phyloP scores from a whole-genome alignment of 2,888 invertebrate species.

The Stenotaenia linearis region DNA sequence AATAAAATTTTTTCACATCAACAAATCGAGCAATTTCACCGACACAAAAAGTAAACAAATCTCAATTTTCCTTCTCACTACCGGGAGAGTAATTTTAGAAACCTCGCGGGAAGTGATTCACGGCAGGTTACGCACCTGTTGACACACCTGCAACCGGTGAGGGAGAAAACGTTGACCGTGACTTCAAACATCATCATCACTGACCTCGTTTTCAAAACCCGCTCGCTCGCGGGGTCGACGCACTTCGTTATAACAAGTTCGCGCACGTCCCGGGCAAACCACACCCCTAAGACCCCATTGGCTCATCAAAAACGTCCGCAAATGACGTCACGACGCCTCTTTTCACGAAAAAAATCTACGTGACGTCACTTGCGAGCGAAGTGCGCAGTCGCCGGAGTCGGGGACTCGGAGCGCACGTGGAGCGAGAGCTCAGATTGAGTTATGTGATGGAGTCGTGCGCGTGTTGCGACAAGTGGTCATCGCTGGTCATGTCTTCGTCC shows the following conservation, averaged over 20 bases:
- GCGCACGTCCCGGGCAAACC: neutral
- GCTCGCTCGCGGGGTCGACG: neutral
- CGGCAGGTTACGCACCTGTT: neutral
- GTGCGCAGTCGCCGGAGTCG: neutral
- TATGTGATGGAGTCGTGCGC: constrained; percentile 11
- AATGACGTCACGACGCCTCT: neutral
- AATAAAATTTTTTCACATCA: too few relatives aligned
- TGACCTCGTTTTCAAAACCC: neutral
- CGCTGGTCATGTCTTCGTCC: neutral
- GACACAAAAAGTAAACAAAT: neutral
- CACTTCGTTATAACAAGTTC: neutral
- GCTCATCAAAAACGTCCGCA: neutral
- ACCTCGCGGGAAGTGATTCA: neutral
- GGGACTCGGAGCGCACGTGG: neutral
- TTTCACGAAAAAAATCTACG: neutral
- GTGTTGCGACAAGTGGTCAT: neutral
- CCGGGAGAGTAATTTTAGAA: neutral
- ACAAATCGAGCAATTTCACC: too few relatives aligned
- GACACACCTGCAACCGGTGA: constrained; percentile 8
- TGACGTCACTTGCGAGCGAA: neutral
- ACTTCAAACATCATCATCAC: neutral
- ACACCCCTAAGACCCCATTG: neutral
- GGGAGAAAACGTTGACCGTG: neutral
- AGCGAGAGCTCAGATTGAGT: neutral
- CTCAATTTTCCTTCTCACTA: neutral